Conservation (phyloP, 2,113 vertebrate species). For the Egretta garzetta region DNA sequence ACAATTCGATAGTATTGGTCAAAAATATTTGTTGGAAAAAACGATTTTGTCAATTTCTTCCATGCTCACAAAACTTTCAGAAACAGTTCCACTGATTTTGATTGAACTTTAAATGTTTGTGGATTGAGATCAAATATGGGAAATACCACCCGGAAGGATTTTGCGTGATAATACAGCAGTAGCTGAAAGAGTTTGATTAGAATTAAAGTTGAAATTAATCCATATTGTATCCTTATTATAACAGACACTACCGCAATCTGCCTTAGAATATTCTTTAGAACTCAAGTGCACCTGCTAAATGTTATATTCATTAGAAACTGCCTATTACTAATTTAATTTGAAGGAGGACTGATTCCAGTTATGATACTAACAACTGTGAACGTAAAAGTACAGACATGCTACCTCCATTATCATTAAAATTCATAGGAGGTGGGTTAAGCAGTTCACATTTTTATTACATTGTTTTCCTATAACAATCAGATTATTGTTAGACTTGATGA, state of each 20-base stretch:
- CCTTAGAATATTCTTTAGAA: not conserved
- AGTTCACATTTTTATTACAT: not conserved
- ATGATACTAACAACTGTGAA: not conserved
- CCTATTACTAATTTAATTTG: constrained; percentile 12
- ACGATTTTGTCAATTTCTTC: not conserved
- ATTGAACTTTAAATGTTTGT: not conserved
- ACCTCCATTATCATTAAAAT: not conserved
- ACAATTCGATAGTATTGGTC: not conserved
- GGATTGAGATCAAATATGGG: not conserved
- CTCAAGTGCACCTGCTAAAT: not conserved
- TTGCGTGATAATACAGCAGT: not conserved
- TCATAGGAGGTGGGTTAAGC: not conserved
- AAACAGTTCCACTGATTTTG: not conserved
- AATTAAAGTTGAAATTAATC: not conserved
- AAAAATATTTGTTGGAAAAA: not conserved
- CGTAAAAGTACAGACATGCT: not conserved
- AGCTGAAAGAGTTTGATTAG: not conserved
- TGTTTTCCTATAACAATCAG: not conserved
- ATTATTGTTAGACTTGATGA: not conserved
- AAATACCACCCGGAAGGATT: not conserved
- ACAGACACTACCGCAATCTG: not conserved
- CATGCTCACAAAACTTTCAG: not conserved
- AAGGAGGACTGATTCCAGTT: not conserved
- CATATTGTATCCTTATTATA: not conserved
- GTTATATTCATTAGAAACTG: not conserved